Base-by-base conservation (phyloP, 2,113 vertebrate genomes). In the Sinocyclocheilus anophthalmus region DNA sequence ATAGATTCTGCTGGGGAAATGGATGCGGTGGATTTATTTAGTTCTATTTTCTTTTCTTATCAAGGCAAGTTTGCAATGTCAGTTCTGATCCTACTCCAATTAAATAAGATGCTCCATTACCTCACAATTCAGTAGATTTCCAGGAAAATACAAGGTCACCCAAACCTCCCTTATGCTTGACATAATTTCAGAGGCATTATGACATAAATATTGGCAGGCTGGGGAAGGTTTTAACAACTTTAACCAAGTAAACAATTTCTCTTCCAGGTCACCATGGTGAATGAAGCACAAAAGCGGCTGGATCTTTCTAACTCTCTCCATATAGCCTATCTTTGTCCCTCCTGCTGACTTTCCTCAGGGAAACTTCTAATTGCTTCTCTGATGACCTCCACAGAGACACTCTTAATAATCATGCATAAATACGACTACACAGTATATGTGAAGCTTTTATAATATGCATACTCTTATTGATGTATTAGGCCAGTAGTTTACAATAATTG, bases 361-460 rank as follows among this genome's bases (percentile, higher is more conserved):
- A 59, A 79, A 65, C 79, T 80, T 88, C 61, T 83, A 87, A 87
- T 85, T 88, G 86, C 79, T 85, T 85, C 67, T 85, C 78, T 26
- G 57, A 80, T 88, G 86, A 90, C 86, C 86, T 59, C n/a, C 42
- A 67, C 39, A 57, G 42, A 26, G 70, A 42, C 50, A 61, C 30
- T 86, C 63, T 82, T 85, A 75, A 84, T 79, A 78, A 76, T 90
- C 85, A 84, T 75, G 81, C 85, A 85, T 81, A 79, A 77, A 57
- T 85, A 61, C 77, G 57, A 16, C 26, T 77, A 26, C 50, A 18
- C 26, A 10, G 24, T 77, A 30, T 55, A 77, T 53, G 37, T 0
- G 0, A 30, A 55, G 18, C 24, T 55, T 77, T 77, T 77, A 55
- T 55, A 11, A 55, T 77, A 55, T 5, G 48, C 33, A 76, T 50